Conservation (phyloP, 1,140 invertebrate species). For the Lepidurus couesii region DNA sequence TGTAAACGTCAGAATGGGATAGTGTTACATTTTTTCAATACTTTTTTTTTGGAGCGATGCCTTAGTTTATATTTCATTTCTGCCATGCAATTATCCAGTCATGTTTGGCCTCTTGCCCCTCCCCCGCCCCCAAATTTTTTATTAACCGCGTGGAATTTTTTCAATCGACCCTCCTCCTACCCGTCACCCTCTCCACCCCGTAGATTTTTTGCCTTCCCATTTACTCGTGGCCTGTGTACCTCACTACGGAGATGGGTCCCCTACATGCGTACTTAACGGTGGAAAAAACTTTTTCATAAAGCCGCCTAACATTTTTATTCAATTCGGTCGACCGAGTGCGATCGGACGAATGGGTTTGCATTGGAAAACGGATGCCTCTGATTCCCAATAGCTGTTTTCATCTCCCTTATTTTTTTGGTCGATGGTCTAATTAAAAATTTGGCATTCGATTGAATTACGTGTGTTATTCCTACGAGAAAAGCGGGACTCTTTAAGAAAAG, state of each 20-base stretch:
- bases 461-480: not conserved
- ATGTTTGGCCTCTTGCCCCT: not conserved
- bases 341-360: not conserved
- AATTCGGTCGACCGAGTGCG: not conserved
- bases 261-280: conserved; percentile 14
- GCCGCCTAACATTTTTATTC: conserved; percentile 8
- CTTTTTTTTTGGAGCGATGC: not conserved
- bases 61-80: conserved; percentile 6
- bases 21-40: not conserved
- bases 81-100: conserved; percentile 17
- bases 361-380: not conserved
- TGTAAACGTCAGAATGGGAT: conserved; percentile 8
- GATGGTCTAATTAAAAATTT: conserved; percentile 12
- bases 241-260: not conserved
- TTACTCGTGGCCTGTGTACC: not conserved
- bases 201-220: not conserved
- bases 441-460: not conserved
- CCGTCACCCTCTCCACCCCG: not conserved
- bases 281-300: not conserved
- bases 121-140: not conserved
- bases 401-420: not conserved
- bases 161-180: not conserved
- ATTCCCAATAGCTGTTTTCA: conserved; percentile 22
- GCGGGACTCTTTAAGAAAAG: not conserved
- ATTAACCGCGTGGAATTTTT: not conserved